These are phyloP conservation scores for Brachionus plicatilis DNA, from an alignment of 1,140 invertebrate species.

Conservation along the genomic window DNA sequence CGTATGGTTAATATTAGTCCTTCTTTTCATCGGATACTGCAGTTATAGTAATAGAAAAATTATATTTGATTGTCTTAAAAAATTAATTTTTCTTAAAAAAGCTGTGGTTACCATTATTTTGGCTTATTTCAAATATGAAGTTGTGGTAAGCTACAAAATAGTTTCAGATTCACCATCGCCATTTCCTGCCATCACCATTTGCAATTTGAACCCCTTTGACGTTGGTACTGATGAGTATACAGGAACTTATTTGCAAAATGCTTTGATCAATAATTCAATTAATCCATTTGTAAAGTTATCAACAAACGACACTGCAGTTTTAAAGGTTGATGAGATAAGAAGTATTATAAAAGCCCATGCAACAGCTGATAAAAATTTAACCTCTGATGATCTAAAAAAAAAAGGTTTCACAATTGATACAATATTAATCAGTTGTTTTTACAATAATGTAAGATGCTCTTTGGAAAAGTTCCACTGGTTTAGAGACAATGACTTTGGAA, in stretches of 20 bases:
- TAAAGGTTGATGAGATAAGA: neutral
- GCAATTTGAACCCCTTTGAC: constrained; percentile 30
- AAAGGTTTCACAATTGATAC: constrained; percentile 24
- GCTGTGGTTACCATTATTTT: neutral
- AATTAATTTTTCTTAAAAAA: neutral
- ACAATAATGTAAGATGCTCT: constrained; percentile 10
- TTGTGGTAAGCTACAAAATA: neutral
- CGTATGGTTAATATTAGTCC: neutral
- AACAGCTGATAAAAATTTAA: neutral
- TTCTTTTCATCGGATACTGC: constrained; percentile 16
- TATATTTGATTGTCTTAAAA: neutral
- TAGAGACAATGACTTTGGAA: neutral
- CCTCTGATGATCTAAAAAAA: neutral
- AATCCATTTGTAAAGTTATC: neutral
- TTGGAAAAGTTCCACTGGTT: neutral
- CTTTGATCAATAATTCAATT: neutral
- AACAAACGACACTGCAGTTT: neutral
- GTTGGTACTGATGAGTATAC: neutral
- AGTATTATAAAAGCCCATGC: neutral
- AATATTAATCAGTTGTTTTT: constrained; percentile 34
- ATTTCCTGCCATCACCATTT: constrained; percentile 36
- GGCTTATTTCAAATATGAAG: neutral
- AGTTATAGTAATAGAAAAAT: neutral
- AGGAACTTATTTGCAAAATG: neutral
- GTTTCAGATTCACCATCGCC: neutral